Conservation (phyloP, 35 echinoderm and acorn worm species). For the Anneissia japonica region DNA sequence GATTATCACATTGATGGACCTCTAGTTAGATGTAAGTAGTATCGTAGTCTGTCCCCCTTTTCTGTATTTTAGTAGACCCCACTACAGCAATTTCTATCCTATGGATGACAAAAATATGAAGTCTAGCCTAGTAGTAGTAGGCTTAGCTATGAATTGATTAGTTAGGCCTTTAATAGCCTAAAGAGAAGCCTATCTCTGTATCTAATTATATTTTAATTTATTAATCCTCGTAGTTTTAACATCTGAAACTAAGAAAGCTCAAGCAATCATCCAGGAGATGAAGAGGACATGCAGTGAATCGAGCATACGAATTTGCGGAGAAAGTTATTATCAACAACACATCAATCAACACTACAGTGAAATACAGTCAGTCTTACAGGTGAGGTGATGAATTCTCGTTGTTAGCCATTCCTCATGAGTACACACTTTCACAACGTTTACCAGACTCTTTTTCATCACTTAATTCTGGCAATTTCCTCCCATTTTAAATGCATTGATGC, state of each 20-base stretch:
- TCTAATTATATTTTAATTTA: too few species aligned
- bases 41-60: too few species aligned
- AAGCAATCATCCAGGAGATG: constrained; percentile 79
- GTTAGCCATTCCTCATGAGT: background rate
- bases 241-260: constrained; percentile 64
- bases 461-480: background rate
- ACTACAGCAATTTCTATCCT: too few species aligned
- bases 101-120: too few species aligned
- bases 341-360: constrained; percentile 58
- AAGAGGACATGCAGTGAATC: constrained; percentile 73
- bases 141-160: too few species aligned
- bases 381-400: too few species aligned
- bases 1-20: constrained; percentile 94
- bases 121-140: too few species aligned
- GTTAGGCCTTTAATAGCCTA: too few species aligned
- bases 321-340: constrained; percentile 51
- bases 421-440: background rate
- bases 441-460: background rate
- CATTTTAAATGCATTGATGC: too few species aligned
- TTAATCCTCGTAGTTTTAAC: too few species aligned
- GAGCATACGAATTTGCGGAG: constrained; percentile 39
- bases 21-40: constrained; percentile 98
- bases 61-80: too few species aligned
- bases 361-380: constrained; percentile 57
- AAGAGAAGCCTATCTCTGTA: too few species aligned